Evolutionary conservation across 2,113 vertebrate species (phyloP), one percentile per base, ranked within the genome.

Genomic region (Bufo gargarizans): DNA sequence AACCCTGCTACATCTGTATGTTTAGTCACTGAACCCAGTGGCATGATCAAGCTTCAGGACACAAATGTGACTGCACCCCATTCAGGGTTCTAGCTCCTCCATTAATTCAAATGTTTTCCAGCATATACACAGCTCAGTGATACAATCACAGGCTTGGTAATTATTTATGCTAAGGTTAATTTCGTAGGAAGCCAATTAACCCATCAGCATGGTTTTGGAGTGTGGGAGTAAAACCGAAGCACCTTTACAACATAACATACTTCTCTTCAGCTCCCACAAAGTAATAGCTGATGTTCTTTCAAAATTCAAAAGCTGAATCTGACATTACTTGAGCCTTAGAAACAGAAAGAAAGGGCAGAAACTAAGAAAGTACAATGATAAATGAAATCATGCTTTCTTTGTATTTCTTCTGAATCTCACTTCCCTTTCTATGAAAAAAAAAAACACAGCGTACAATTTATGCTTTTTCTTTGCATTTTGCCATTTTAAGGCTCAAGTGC

Each of bases 291-390:
- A 20, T n/a, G 16, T 82, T 82, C 80, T 81, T 81, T 82, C 43
- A 82, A 56, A 78, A 78, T 82, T 82, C 80, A 82, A 82, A 59
- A 82, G 80, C 59, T 20, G 45, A 63, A 82, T 63, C 59, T 82
- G 80, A 47, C 58, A 82, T 82, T 82, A 82, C 43, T 63, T 82
- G 43, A 82, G 58, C 80, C 59, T 63, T 49, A 61, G 43, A 45
- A 82, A 82, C 59, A 82, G 80, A 63, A 65, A 61, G 33, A 82
- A 82, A 82, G 49, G 59, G 9, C 33, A 58, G 59, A 49, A 49
- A 65, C 58, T 19, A 63, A 45, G 58, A 82, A 82, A 65, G 43
- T 65, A 82, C 45, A 82, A 63, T 47, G 58, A 47, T 47, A 82
- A 47, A 82, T 20, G 59, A 82, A 82, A 63, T 63, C 58, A 19